Conservation (phyloP, 2,888 invertebrate species). For the Hypercompe scribonia region DNA sequence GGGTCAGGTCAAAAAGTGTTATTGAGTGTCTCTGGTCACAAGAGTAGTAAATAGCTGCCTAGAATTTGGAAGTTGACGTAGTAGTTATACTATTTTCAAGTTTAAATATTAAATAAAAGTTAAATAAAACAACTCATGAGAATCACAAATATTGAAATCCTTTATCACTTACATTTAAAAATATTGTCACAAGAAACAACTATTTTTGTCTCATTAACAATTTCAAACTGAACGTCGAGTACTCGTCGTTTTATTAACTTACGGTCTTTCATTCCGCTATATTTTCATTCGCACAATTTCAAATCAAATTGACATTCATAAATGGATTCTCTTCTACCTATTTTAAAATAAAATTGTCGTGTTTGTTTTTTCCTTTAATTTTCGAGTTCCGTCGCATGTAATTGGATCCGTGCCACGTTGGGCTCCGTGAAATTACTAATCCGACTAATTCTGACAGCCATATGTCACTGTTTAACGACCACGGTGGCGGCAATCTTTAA, state of each 20-base stretch:
- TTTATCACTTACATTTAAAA: not conserved
- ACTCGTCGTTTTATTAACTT: not conserved
- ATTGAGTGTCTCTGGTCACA: no score
- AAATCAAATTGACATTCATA: slow-evolving; percentile 66
- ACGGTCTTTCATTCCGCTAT: not conserved
- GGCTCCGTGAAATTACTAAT: slow-evolving; percentile 85
- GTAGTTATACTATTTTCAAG: no score
- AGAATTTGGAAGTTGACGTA: no score
- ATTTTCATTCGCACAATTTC: slow-evolving; percentile 48
- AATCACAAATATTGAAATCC: not conserved
- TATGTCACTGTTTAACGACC: slow-evolving; percentile 84
- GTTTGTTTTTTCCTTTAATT: slow-evolving; percentile 76
- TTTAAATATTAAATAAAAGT: no score
- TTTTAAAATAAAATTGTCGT: slow-evolving; percentile 71
- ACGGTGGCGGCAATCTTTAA: slow-evolving; percentile 60
- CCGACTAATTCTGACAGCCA: slow-evolving; percentile 86
- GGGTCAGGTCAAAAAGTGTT: no score
- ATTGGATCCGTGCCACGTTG: slow-evolving; percentile 80
- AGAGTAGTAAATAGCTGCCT: no score
- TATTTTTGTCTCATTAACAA: not conserved
- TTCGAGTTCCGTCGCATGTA: slow-evolving; percentile 75
- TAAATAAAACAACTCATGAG: not conserved
- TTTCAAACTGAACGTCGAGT: not conserved
- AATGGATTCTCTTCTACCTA: slow-evolving; percentile 70
- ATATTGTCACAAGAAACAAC: not conserved